phyloP scores from a whole-genome alignment of 2,797 vertebrate genomes.

The Hylomyscus alleni region DNA sequence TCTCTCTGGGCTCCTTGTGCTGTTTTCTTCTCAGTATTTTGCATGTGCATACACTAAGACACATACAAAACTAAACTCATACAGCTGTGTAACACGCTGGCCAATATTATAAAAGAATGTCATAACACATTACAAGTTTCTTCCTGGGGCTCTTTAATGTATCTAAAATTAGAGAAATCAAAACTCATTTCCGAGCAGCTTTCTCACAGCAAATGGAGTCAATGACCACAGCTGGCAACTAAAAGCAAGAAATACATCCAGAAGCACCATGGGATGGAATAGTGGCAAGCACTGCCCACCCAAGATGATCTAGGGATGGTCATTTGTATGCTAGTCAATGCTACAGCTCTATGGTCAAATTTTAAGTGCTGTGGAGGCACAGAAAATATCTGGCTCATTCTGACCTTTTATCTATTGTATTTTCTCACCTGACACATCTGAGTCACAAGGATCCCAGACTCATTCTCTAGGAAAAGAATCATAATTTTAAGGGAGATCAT shows the following conservation, averaged over 20 bases:
- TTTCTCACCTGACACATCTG: not conserved
- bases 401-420: not conserved
- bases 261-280: not conserved
- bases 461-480: not conserved
- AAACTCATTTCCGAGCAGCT: slow-evolving; percentile 74
- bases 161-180: slow-evolving; percentile 82
- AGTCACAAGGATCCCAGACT: not conserved
- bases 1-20: not conserved
- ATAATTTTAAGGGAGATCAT: not conserved
- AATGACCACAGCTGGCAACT: slow-evolving; percentile 70
- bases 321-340: not conserved
- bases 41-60: not conserved
- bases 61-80: slow-evolving; percentile 9
- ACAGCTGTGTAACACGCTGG: slow-evolving; percentile 68
- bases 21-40: not conserved
- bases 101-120: slow-evolving; percentile 65
- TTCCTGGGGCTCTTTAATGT: slow-evolving; percentile 59
- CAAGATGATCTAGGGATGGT: not conserved
- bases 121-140: slow-evolving; percentile 59
- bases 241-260: not conserved
- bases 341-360: not conserved
- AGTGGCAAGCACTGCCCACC: not conserved
- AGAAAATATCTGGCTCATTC: not conserved
- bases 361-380: not conserved
- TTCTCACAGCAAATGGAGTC: slow-evolving; percentile 30